Evolutionary conservation across 1,140 invertebrate species (phyloP), one percentile per base, ranked within the genome.

Genomic region (Listronotus bonariensis): DNA sequence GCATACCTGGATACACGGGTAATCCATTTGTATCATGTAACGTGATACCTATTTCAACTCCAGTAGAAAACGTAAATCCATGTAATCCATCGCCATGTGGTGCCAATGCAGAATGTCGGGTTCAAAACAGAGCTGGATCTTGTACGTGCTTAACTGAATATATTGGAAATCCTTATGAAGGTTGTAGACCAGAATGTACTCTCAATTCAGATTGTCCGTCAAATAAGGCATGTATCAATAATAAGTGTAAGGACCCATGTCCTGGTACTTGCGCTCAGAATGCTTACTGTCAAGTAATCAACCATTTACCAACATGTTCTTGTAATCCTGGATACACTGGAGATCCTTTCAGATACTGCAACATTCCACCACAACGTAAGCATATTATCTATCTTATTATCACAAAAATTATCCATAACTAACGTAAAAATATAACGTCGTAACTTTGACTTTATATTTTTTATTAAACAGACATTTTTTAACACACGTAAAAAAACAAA

Each of bases 1-100:
- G 92, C 79, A 78, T 88, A 11, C 80, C 84, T 54, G 90, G 90
- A 67, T 92, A 86, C 76, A 88, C 82, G 36, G 92, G 92, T 68
- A 89, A 92, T 77, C 89, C 92, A 61, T 84, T 91, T 68, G 80
- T 80, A 40, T 82, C 84, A 70, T 91, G 89, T 75, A 75, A 31
- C 15, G 14, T 68, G 31, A 54, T 68, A 34, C 68, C 68, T 40
- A 12, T 49, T 6, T 49, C 79, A 51, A 76, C 38, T 45, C 65
- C 70, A 51, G 20, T 82, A 72, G 74, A 77, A 49, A 72, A 74
- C 46, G 67, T 78, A 48, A 81, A 81, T 72, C 83, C 87, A 34
- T 88, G 86, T 68, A 72, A 74, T 14, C 85, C 86, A 11, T 85
- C 83, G 18, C 87, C 87, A 17, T 90, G 88, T 74, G 88, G 88